A percentile compares a stretch with the other conserved stretches of the same genome.
Conservation (phyloP, 2,113 vertebrate genomes). For the Alces alces region DNA sequence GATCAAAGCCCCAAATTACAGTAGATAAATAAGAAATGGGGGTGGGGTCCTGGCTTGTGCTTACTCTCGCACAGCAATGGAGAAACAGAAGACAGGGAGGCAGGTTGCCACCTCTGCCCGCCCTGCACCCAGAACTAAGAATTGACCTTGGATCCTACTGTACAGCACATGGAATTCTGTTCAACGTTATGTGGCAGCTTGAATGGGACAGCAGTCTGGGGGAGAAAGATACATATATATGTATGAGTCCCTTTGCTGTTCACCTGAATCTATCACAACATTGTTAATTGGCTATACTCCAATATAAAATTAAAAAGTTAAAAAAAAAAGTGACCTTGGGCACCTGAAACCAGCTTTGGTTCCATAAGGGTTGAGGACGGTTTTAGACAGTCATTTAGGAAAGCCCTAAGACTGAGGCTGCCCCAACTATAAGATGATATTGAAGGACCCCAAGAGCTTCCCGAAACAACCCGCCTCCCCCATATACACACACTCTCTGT, state of each 20-base stretch:
- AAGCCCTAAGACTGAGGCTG: neutral
- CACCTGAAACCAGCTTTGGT: neutral
- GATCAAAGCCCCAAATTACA: neutral
- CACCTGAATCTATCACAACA: neutral
- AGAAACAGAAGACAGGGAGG: neutral
- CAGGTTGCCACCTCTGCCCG: neutral
- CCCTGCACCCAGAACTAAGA: neutral
- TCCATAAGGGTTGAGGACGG: neutral
- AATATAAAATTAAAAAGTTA: neutral
- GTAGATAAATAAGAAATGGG: neutral
- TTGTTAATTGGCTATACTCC: neutral
- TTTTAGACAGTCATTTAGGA: neutral
- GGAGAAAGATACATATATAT: neutral
- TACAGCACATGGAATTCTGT: neutral
- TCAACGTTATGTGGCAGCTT: neutral
- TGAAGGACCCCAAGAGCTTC: neutral
- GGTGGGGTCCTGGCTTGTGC: neutral
- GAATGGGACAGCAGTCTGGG: neutral
- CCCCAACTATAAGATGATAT: neutral
- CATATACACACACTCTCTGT: neutral
- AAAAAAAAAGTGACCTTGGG: neutral
- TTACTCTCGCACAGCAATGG: neutral
- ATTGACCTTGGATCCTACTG: neutral
- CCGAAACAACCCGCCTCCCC: fast-evolving
- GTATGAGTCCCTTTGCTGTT: neutral